phyloP scores from a whole-genome alignment of 1,140 invertebrate genomes.

The Ctenoplectra terminalis region DNA sequence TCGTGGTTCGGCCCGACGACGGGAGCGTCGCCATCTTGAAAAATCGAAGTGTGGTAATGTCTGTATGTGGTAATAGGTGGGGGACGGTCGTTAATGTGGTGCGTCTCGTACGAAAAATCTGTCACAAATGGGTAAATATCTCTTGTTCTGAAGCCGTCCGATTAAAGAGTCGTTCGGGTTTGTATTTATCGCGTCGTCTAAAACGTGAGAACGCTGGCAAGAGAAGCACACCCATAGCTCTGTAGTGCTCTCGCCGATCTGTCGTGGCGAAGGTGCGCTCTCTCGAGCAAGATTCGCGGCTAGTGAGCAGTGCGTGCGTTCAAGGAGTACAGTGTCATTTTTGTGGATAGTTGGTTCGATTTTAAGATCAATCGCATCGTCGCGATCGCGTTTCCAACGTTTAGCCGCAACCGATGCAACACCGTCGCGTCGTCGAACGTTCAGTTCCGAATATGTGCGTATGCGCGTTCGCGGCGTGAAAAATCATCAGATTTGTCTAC shows the following conservation, averaged over 20 bases:
- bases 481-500: constrained; percentile 18
- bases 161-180: constrained; percentile 22
- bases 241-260: constrained; percentile 56
- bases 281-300: constrained; percentile 45
- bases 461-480: constrained; percentile 45
- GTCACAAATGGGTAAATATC: constrained; percentile 81
- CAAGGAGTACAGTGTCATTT: constrained; percentile 35
- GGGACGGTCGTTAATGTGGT: constrained; percentile 78
- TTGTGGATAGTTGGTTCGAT: neutral
- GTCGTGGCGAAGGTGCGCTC: constrained; percentile 60
- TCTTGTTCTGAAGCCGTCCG: constrained; percentile 54
- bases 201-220: constrained; percentile 14
- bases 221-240: constrained; percentile 55
- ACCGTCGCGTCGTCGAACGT: constrained; percentile 13
- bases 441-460: constrained; percentile 25
- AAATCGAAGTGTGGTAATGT: constrained; percentile 77
- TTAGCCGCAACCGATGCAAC: neutral
- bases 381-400: neutral
- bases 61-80: constrained; percentile 78
- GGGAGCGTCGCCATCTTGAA: constrained; percentile 77
- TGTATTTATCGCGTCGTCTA: constrained; percentile 10
- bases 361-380: neutral
- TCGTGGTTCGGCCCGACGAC: constrained; percentile 56
- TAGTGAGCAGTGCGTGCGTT: constrained; percentile 45
- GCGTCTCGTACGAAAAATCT: constrained; percentile 76